A percentile compares a stretch with the other conserved stretches of the same genome.
These are phyloP conservation scores for Sinocyclocheilus anshuiensis DNA, from an alignment of 2,113 vertebrate genomes.

Conservation along the genomic window DNA sequence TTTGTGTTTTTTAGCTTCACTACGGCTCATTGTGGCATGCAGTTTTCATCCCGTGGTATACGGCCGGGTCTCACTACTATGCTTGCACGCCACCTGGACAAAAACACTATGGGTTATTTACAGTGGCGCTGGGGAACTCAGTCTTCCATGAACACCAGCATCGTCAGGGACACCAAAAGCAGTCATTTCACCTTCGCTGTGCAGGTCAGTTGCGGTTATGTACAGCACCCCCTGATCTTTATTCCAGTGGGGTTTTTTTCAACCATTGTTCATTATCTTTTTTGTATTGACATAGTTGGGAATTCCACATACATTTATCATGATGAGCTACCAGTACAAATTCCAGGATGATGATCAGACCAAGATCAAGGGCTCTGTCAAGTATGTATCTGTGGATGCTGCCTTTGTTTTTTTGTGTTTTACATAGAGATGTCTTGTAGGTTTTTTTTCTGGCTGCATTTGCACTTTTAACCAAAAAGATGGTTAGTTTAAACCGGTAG, in stretches of 20 bases:
- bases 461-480: neutral
- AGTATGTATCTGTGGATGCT: slow-evolving; percentile 74
- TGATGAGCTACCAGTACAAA: slow-evolving; percentile 98
- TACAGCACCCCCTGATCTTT: neutral
- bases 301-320: slow-evolving; percentile 92
- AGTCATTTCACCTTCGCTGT: slow-evolving; percentile 90
- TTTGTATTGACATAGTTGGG: slow-evolving; percentile 82
- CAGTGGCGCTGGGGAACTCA: slow-evolving; percentile 97
- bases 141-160: slow-evolving; percentile 96
- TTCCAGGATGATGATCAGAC: slow-evolving; percentile 98
- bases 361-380: slow-evolving; percentile 92
- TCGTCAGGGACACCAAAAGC: slow-evolving; percentile 93
- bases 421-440: too few relatives aligned
- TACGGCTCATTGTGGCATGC: slow-evolving; percentile 89
- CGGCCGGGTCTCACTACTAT: slow-evolving; percentile 89
- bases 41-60: slow-evolving; percentile 90
- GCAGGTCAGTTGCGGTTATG: slow-evolving; percentile 78
- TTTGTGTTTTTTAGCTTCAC: slow-evolving; percentile 79
- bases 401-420: neutral
- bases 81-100: slow-evolving; percentile 92
- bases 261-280: neutral
- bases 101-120: slow-evolving; percentile 97
- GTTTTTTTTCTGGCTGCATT: neutral
- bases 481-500: neutral
- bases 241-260: too few relatives aligned